phyloP scores from a whole-genome alignment of 2,888 invertebrate species.

The Masnerella sp. region DNA sequence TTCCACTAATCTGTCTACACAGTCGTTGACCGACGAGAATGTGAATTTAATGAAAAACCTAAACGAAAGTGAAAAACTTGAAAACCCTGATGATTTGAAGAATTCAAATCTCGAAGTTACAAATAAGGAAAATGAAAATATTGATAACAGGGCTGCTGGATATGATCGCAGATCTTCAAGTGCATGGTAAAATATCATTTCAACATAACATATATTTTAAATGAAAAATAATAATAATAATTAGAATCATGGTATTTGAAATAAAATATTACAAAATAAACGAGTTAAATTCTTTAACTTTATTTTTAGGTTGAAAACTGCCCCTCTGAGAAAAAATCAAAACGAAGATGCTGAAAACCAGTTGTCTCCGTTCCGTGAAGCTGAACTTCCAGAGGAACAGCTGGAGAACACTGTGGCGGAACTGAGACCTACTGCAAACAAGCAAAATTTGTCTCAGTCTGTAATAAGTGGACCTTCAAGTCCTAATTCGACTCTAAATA shows the following conservation, averaged over 20 bases:
- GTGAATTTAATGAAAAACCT: constrained; percentile 24
- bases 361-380: constrained; percentile 63
- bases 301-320: constrained; percentile 68
- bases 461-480: constrained; percentile 34
- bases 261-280: no score
- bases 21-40: constrained; percentile 30
- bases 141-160: constrained; percentile 59
- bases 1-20: constrained; percentile 20
- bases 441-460: constrained; percentile 44
- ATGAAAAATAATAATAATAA: no score
- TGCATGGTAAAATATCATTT: constrained; percentile 62
- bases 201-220: not conserved
- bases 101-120: constrained; percentile 54
- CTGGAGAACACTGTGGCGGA: constrained; percentile 73
- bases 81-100: constrained; percentile 11
- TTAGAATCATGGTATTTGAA: no score
- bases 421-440: constrained; percentile 65
- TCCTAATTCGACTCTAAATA: constrained; percentile 60
- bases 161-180: constrained; percentile 59
- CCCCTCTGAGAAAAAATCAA: constrained; percentile 59
- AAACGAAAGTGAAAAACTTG: constrained; percentile 37
- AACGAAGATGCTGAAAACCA: constrained; percentile 67
- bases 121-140: constrained; percentile 70
- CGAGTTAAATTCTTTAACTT: no score
- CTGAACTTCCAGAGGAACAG: constrained; percentile 64